phyloP scores from a whole-genome alignment of 2,797 vertebrate species.

The Channallabes apus region DNA sequence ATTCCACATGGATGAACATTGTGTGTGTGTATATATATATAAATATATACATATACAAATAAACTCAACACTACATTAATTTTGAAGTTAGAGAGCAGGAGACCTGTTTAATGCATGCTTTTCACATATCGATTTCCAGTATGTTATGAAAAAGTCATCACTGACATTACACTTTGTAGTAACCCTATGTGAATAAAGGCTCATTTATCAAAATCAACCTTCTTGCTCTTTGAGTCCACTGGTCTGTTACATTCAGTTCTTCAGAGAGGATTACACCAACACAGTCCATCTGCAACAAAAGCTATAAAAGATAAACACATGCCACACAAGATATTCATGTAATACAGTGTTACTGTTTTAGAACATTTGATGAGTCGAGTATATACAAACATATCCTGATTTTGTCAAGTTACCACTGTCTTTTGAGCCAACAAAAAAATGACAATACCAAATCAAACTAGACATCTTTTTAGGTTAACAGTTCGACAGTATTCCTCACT shows the following conservation, averaged over 20 bases:
- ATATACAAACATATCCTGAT: neutral
- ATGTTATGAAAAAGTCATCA: neutral
- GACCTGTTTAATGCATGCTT: slow-evolving; percentile 40
- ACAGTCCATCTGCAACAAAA: neutral
- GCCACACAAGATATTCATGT: neutral
- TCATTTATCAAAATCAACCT: slow-evolving; percentile 21
- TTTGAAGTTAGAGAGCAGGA: neutral
- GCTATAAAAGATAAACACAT: neutral
- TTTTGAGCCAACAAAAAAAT: neutral
- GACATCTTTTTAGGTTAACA: neutral
- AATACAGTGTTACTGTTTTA: neutral
- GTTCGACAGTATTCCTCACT: neutral
- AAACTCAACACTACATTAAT: slow-evolving; percentile 45
- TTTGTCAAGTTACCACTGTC: neutral
- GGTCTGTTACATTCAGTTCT: neutral
- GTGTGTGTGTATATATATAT: neutral
- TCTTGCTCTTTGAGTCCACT: neutral
- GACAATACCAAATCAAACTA: neutral
- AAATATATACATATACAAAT: neutral
- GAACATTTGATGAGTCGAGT: neutral
- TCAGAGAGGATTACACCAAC: neutral
- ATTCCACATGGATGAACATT: neutral
- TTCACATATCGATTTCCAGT: slow-evolving; percentile 32
- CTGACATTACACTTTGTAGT: slow-evolving; percentile 33
- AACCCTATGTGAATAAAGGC: slow-evolving; percentile 32